Conservation (phyloP, 2,888 invertebrate genomes). For the Ceramica pisi region DNA sequence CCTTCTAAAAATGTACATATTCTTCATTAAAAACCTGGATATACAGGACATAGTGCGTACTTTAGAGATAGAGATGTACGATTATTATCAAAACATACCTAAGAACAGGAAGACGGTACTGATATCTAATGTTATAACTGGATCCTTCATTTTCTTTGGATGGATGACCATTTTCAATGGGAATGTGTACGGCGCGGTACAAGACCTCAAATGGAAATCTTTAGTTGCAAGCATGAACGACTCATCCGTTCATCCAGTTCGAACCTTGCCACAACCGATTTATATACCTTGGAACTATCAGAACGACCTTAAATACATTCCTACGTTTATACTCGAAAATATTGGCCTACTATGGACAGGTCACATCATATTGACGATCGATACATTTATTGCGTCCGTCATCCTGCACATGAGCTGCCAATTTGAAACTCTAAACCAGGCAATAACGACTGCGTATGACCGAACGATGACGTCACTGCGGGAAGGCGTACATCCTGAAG, state of each 20-base stretch:
- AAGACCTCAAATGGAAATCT: constrained; percentile 82
- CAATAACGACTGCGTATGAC: constrained; percentile 81
- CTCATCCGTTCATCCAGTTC: constrained; percentile 71
- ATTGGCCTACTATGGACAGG: constrained; percentile 86
- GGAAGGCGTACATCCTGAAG: constrained; percentile 61
- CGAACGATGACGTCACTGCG: constrained; percentile 77
- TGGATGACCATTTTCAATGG: constrained; percentile 86
- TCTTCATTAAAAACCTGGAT: constrained; percentile 83
- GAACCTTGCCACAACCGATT: constrained; percentile 84
- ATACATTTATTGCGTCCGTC: constrained; percentile 85
- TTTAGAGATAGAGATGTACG: constrained; percentile 80
- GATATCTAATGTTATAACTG: constrained; percentile 79
- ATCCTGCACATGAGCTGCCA: constrained; percentile 87
- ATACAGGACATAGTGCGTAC: constrained; percentile 84
- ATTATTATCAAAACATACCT: constrained; percentile 81
- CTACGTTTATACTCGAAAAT: constrained; percentile 82
- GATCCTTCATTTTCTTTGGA: constrained; percentile 83
- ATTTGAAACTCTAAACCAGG: constrained; percentile 82
- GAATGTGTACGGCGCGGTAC: constrained; percentile 81
- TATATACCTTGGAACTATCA: constrained; percentile 87
- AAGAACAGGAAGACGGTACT: constrained; percentile 77
- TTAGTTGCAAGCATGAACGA: constrained; percentile 75
- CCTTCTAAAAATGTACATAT: constrained; percentile 83
- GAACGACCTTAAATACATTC: constrained; percentile 77
- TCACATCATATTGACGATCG: constrained; percentile 86